phyloP scores from a whole-genome alignment of 92 coral and sea anemone species.

The Porites cylindrica region DNA sequence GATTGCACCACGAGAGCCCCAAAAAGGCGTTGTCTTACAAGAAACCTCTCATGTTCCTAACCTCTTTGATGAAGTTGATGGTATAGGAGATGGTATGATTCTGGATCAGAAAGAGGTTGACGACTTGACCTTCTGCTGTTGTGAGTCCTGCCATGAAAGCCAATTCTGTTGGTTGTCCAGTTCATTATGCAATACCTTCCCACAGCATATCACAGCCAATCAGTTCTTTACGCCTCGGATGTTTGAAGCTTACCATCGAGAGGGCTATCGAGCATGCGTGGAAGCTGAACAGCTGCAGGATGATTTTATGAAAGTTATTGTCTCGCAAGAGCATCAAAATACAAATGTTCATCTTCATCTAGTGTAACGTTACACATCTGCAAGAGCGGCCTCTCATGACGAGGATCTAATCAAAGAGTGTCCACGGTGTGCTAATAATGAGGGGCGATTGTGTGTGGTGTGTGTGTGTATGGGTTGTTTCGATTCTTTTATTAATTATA shows the following conservation, averaged over 20 bases:
- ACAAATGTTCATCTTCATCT: no score
- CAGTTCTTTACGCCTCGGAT: conserved; percentile 71
- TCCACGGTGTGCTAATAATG: no score
- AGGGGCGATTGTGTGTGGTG: no score
- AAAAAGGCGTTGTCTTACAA: not conserved
- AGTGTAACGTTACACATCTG: no score
- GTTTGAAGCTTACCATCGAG: conserved; percentile 9
- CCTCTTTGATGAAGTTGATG: not conserved
- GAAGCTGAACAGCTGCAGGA: not conserved
- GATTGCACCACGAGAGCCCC: not conserved
- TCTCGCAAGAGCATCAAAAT: not conserved
- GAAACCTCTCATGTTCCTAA: no score
- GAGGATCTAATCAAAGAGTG: no score
- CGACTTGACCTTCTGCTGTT: conserved; percentile 57
- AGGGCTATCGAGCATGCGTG: not conserved
- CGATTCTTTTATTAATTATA: no score
- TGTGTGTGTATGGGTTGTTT: no score
- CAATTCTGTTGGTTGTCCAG: conserved; percentile 23
- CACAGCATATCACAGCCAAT: conserved; percentile 64
- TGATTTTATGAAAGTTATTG: not conserved
- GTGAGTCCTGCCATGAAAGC: conserved; percentile 55
- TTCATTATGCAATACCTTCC: conserved; percentile 44
- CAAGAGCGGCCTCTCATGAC: no score
- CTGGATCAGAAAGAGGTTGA: conserved; percentile 21
- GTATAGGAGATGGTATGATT: not conserved